Evolutionary conservation across 2,113 vertebrate species (phyloP), one percentile per base, ranked within the genome.

Genomic region (Elephas maximus): DNA sequence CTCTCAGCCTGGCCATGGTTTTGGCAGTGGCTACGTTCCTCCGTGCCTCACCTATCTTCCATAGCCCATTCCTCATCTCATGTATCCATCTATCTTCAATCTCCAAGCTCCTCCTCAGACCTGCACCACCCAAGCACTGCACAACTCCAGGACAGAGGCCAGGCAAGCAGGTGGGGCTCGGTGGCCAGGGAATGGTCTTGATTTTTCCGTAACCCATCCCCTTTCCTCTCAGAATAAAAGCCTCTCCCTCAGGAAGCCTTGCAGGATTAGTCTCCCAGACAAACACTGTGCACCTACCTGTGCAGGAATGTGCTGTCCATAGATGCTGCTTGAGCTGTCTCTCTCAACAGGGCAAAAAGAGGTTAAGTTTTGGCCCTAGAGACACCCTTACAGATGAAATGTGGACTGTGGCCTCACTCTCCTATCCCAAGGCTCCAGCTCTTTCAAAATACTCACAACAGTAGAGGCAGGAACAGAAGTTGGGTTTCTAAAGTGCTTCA

Each of bases 231-330:
- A 23, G 14, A 15, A 7, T 45, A 4, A 6, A 24, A 18, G 11
- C 51, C 83, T 23, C 2, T 88, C 67, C 67, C 79, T 65, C 76
- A 96, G 51, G 48, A 90, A 87, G 41, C 10, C n/a, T 80, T 83
- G 7, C 6, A 78, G 26, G 17, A 69, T 93, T 63, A 80, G 79
- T 69, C 28, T 77, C 74, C 41, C 62, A 85, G 44, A 88, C 44
- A 8, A 91, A 41, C 41, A 78, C 45, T 26, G 17, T 10, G 30
- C 6, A 96, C 94, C 63, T 91, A 96, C 44, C 90, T 57, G 48
- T 41, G n/a, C 53, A 95, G 20, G 14, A 81, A 44, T 28, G 9
- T 48, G 5, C 1, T 82, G 74, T 82, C 65, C 73, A 86, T 0
- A 30, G 69, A 41, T 48, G 20, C 45, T 45, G 81, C 21, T 8